Evolutionary conservation across 2,113 vertebrate genomes (phyloP).

Genomic region (Lophura nycthemera): DNA sequence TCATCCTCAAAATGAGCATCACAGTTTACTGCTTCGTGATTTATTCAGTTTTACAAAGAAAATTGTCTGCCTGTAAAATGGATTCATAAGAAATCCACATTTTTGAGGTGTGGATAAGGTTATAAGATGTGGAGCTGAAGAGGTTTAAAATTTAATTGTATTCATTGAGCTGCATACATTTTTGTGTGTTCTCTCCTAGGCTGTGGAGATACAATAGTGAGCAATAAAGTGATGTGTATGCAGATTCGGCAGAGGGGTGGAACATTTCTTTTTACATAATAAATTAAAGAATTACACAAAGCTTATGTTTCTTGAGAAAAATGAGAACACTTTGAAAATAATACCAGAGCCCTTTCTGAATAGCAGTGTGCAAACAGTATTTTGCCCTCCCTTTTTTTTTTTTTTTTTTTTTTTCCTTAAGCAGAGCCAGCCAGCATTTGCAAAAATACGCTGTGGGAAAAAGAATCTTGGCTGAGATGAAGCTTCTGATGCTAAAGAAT

Average conservation of each 20-base stretch:
- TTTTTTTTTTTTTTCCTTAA: neutral
- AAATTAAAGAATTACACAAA: neutral
- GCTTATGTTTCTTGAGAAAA: neutral
- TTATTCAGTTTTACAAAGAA: neutral
- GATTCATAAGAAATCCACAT: neutral
- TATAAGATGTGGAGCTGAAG: neutral
- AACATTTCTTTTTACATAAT: neutral
- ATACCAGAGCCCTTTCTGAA: neutral
- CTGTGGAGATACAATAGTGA: neutral
- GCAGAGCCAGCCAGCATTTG: neutral
- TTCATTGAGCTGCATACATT: neutral
- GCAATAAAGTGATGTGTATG: neutral
- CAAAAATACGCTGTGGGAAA: neutral
- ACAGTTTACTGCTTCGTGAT: neutral
- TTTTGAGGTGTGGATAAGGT: neutral
- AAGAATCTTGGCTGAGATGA: neutral
- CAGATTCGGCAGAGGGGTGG: neutral
- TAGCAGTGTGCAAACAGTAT: neutral
- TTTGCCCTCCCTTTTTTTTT: no score
- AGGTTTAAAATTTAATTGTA: neutral
- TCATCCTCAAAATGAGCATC: neutral
- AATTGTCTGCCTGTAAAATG: neutral
- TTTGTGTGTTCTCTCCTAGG: neutral
- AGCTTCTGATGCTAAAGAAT: slow-evolving; percentile 49
- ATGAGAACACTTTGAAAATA: neutral